phyloP scores from a whole-genome alignment of 2,797 vertebrate species.

The Octomys mimax region DNA sequence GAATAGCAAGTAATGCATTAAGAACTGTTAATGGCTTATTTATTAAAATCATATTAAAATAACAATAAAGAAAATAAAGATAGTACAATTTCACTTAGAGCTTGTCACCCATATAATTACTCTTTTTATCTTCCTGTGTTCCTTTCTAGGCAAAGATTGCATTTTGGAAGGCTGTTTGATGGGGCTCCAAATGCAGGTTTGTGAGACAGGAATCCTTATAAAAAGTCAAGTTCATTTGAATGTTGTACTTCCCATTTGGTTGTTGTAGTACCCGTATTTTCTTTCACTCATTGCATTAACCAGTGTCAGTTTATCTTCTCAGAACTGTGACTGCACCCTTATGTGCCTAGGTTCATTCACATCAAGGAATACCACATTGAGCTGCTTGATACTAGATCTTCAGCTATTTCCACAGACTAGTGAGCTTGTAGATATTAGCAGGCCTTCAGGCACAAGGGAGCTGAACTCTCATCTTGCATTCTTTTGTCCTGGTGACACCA shows the following conservation, averaged over 20 bases:
- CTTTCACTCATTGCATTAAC: background rate
- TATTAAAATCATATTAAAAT: constrained; percentile 1
- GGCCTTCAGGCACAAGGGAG: background rate
- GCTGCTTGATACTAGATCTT: background rate
- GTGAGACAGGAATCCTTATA: constrained; percentile 1
- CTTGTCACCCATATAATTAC: background rate
- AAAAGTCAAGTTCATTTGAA: background rate
- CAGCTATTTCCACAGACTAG: background rate
- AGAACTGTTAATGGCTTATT: constrained; percentile 9
- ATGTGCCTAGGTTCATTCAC: background rate
- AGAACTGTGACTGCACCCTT: constrained; percentile 2
- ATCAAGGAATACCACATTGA: background rate
- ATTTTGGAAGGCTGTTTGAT: background rate
- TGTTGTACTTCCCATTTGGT: background rate
- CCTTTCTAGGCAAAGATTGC: background rate
- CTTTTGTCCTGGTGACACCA: background rate
- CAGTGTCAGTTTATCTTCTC: background rate
- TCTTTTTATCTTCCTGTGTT: constrained; percentile 24
- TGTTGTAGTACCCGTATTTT: background rate
- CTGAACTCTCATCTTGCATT: constrained; percentile 13
- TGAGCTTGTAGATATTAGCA: constrained; percentile 33
- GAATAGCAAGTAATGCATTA: constrained; percentile 20
- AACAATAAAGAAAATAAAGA: background rate
- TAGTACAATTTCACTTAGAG: background rate
- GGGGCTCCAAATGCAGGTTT: background rate